Evolutionary conservation across 2,888 invertebrate genomes (phyloP).

Genomic region (Acleris sparsana): DNA sequence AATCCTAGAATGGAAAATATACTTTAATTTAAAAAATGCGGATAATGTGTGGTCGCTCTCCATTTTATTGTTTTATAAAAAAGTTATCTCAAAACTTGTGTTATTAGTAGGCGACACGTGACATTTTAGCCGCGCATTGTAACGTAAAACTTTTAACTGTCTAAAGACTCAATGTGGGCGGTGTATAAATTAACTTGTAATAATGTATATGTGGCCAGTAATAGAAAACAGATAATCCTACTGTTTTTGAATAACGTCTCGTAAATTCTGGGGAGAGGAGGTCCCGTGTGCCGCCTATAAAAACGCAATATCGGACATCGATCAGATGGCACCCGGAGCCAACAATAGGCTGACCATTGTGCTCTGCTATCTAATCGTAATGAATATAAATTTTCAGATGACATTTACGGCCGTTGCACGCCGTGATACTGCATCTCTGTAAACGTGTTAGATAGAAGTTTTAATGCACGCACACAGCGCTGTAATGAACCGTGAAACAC

Average conservation of each 20-base stretch:
- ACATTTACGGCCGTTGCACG: conserved; percentile 80
- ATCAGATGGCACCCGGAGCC: conserved; percentile 70
- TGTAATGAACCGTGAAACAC: conserved; percentile 59
- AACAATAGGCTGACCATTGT: conserved; percentile 77
- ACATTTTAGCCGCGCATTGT: conserved; percentile 52
- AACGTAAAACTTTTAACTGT: conserved; percentile 55
- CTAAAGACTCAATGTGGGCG: conserved; percentile 60
- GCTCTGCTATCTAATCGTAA: conserved; percentile 81
- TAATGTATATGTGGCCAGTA: conserved; percentile 58
- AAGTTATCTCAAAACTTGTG: conserved; percentile 38
- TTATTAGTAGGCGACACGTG: conserved; percentile 39
- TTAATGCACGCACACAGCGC: conserved; percentile 68
- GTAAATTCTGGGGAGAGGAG: conserved; percentile 57
- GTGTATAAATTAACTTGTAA: conserved; percentile 70
- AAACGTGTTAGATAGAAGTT: conserved; percentile 70
- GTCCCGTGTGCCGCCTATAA: conserved; percentile 64
- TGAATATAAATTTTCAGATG: conserved; percentile 83
- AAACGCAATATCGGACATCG: conserved; percentile 78
- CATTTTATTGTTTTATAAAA: conserved; percentile 51
- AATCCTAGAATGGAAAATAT: too few species aligned
- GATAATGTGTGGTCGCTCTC: conserved; percentile 26
- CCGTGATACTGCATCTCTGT: conserved; percentile 76
- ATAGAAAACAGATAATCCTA: conserved; percentile 60
- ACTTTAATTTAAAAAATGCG: too few species aligned
- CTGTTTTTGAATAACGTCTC: conserved; percentile 58